These are phyloP conservation scores for Euphydryas editha DNA, from an alignment of 2,888 invertebrate species.

Conservation along the genomic window DNA sequence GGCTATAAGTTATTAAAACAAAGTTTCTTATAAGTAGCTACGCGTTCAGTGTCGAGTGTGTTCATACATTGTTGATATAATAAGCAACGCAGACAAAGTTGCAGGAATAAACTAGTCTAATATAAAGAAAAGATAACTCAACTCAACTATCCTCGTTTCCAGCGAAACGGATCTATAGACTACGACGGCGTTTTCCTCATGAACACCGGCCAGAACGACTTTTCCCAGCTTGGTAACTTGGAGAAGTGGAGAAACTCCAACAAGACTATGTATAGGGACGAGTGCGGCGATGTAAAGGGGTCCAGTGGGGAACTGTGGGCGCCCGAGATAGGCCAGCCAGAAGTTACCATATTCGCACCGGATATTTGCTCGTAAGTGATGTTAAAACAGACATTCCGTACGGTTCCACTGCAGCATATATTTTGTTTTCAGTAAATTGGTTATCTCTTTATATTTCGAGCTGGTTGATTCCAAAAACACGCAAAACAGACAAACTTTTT, in stretches of 20 bases:
- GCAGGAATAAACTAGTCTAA: no score
- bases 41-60: no score
- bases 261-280: conserved; percentile 81
- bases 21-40: no score
- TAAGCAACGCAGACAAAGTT: no score
- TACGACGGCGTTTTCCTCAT: conserved; percentile 92
- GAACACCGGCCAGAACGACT: conserved; percentile 87
- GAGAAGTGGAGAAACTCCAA: conserved; percentile 87
- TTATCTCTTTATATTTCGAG: no score
- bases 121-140: no score
- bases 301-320: conserved; percentile 93
- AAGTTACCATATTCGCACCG: conserved; percentile 87
- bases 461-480: no score
- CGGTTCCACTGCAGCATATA: not conserved
- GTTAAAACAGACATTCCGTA: conserved; percentile 34
- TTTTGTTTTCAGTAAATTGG: no score
- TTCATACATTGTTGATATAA: no score
- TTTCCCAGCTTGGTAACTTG: conserved; percentile 87
- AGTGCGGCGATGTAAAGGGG: conserved; percentile 88
- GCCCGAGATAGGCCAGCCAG: conserved; percentile 83
- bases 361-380: conserved; percentile 90
- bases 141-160: no score
- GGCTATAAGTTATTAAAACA: no score
- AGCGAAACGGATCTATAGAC: conserved; percentile 89
- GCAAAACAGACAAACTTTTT: no score